Evolutionary conservation across 1,140 invertebrate genomes (phyloP), one percentile per base, ranked within the genome.

Genomic region (Luehdorfia chinensis): DNA sequence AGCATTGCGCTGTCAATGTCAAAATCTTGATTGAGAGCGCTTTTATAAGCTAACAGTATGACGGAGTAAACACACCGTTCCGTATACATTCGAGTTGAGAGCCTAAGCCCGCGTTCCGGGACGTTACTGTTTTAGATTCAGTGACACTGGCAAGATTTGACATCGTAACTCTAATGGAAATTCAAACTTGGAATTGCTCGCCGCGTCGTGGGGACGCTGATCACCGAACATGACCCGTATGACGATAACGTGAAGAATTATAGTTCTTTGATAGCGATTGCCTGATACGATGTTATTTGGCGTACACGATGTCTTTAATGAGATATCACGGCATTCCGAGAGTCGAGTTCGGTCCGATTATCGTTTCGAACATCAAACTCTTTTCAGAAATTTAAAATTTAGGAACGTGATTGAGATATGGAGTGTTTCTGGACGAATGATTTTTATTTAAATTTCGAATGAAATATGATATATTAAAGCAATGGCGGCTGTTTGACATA

Each of bases 301-400:
- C 55, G 39, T 30, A 50, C 33, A 50, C 56, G 68, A 73, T 75
- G 60, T 68, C 65, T 80, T 74, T 84, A 84, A 84, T 79, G 79
- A 84, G 79, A 75, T 79, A 80, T 80, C 76, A 77, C 66, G 66
- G 73, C 71, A 84, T 84, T 81, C 79, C 71, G 58, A 52, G 65
- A 56, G 48, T 39, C 64, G 67, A 62, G 52, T 76, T 60, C 55
- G 56, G 57, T 45, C 48, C 72, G 78, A 80, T 80, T 78, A 84
- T 84, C 79, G 67, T 78, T 74, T 64, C 56, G 60, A 73, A 74
- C 71, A 78, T 78, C 68, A 70, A 81, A 84, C 72, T 84, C 70
- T 81, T 80, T 81, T 71, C 74, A 85, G 80, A 83, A 81, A 79
- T 77, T 79, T 81, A 4, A 85, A 84, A 81, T 85, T 79, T 80